Evolutionary conservation across 1,140 invertebrate genomes (phyloP).

Genomic region (Battus philenor): DNA sequence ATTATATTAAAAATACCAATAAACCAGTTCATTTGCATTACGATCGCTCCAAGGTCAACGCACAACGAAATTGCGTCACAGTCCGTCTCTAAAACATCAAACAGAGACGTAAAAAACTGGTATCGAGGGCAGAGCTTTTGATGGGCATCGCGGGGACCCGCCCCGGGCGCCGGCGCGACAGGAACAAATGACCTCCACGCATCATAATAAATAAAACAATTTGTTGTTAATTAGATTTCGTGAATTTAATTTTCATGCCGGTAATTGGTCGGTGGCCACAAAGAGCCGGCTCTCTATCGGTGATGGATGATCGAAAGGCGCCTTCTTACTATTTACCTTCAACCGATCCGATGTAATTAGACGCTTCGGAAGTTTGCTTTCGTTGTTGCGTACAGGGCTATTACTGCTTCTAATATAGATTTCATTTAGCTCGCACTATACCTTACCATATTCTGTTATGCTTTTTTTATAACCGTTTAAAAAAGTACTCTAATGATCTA

Average conservation of each 20-base stretch:
- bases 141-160: slow-evolving; percentile 41
- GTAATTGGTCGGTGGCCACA: slow-evolving; percentile 75
- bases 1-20: too few relatives aligned
- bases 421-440: too few relatives aligned
- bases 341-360: slow-evolving; percentile 60
- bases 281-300: slow-evolving; percentile 63
- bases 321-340: slow-evolving; percentile 69
- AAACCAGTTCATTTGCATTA: neutral
- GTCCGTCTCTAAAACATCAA: slow-evolving; percentile 32
- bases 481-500: too few relatives aligned
- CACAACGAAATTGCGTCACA: slow-evolving; percentile 5
- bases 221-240: slow-evolving; percentile 76
- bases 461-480: too few relatives aligned
- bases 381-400: slow-evolving; percentile 66
- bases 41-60: slow-evolving; percentile 3
- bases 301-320: slow-evolving; percentile 72
- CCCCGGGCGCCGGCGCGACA: slow-evolving; percentile 61
- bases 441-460: too few relatives aligned
- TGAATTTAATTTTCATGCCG: slow-evolving; percentile 76
- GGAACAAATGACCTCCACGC: slow-evolving; percentile 70
- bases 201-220: slow-evolving; percentile 77
- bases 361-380: slow-evolving; percentile 69
- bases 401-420: slow-evolving; percentile 67
- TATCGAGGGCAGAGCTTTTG: slow-evolving; percentile 30
- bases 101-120: slow-evolving; percentile 41